Base-by-base conservation (phyloP, 2,797 vertebrate species). In the Sebastes nivosus region DNA sequence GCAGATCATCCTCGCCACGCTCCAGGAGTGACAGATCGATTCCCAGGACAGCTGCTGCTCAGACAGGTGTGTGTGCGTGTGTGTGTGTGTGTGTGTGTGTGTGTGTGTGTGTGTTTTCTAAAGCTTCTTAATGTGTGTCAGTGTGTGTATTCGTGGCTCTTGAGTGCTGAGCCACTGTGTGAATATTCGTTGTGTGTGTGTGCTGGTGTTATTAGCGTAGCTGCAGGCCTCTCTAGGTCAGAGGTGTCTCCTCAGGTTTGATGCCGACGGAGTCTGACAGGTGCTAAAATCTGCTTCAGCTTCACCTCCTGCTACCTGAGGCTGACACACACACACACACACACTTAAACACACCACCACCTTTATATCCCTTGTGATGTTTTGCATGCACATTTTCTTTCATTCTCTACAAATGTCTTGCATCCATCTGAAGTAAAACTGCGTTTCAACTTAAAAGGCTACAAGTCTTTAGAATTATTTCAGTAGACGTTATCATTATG, bases 141-240 rank as follows among this genome's bases (percentile, higher is more conserved):
- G 29, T 60, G 25, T 60, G 25, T 65, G 25, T 46, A 11, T 50
- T 11, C 13, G 30, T 34, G 61, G 30, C 22, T 3, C 10, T 29
- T 36, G 10, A 16, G 11, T 34, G 13, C 10, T 52, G 11, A 68
- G 38, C 64, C 27, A 59, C 14, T 60, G 67, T 67, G 63, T 27
- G 32, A 11, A 29, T 67, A 24, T 22, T 42, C 6, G 29, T 13
- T 46, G 24, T 50, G 27, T 68, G 18, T 42, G 29, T 54, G 65
- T 70, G 54, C 59, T 12, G 38, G 36, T 29, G 18, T 24, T 3
- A 75, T 76, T 77, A 78, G 72, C 3, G 5, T 69, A 72, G 66
- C 67, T 67, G 68, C 77, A 54, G 84, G 77, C 75, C 75, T 83
- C 63, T 84, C 29, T 38, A 69, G 79, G 77, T 88, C 84, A 80